Conservation (phyloP, 2,888 invertebrate genomes). For the Andrena trimmerana region DNA sequence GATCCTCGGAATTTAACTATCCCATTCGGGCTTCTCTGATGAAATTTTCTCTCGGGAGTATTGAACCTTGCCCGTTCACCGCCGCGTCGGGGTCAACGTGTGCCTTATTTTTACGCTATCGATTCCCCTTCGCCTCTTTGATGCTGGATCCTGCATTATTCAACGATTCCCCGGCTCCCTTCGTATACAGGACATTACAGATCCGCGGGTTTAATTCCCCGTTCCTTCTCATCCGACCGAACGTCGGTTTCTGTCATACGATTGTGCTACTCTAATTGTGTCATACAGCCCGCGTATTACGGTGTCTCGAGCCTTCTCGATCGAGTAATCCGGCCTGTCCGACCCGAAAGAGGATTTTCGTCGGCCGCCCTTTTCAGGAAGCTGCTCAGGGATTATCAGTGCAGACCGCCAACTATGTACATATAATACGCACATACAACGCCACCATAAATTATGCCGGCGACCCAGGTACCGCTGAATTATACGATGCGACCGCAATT, state of each 20-base stretch:
- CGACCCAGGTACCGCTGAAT: slow-evolving; percentile 5
- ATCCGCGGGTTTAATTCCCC: slow-evolving; percentile 41
- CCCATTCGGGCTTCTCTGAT: slow-evolving; percentile 64
- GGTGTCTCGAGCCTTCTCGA: slow-evolving; percentile 36
- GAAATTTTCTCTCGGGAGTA: slow-evolving; percentile 70
- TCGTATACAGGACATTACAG: slow-evolving; percentile 56
- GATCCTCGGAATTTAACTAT: slow-evolving; percentile 72
- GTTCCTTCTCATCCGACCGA: neutral
- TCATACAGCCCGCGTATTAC: slow-evolving; percentile 21
- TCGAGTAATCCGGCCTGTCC: slow-evolving; percentile 48
- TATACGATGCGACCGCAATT: slow-evolving; percentile 25
- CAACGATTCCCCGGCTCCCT: slow-evolving; percentile 57
- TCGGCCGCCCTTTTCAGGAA: slow-evolving; percentile 34
- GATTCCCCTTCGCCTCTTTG: slow-evolving; percentile 70
- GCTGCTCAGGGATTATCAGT: slow-evolving; percentile 21
- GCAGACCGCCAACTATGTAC: slow-evolving; percentile 8
- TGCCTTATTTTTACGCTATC: slow-evolving; percentile 75
- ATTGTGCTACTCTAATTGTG: slow-evolving; percentile 59
- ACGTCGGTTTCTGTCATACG: neutral
- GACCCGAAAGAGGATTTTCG: slow-evolving; percentile 46
- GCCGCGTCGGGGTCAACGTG: slow-evolving; percentile 61
- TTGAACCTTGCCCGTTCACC: slow-evolving; percentile 55
- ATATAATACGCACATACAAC: slow-evolving; percentile 13
- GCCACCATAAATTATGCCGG: slow-evolving; percentile 15
- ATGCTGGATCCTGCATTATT: slow-evolving; percentile 71